Base-by-base conservation (phyloP, 1,140 invertebrate species). In the Cardiocondyla obscurior region DNA sequence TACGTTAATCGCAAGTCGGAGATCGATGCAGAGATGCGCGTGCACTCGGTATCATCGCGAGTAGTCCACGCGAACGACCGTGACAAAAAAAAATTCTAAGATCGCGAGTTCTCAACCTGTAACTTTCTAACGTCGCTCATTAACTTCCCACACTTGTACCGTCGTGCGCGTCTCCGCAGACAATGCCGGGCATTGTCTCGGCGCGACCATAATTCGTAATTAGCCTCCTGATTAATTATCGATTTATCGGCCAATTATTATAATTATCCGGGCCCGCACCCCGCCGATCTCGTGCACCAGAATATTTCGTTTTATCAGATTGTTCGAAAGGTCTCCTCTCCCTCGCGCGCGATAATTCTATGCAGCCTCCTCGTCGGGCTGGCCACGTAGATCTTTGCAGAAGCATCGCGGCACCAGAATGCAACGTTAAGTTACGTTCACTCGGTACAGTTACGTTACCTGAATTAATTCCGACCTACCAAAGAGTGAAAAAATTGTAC, bases 171-270 rank as follows among this genome's bases (percentile, higher is more conserved):
- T 81, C 58, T 44, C n/a, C 25, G 14, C 39, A 51, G 87, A 88
- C 86, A 88, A 88, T 88, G 55, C 89, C 83, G 28, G 85, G 88
- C 87, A 93, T 93, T 93, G 93, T 93, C 88, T 90, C 83, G 79
- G 57, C 73, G 60, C 69, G 76, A 67, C 84, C 88, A 90, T 93
- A 93, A 93, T 93, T 93, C 90, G 91, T 89, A 93, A 93, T 93
- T 93, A 93, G 89, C 85, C 89, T 91, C 76, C 91, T 92, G 90
- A 93, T 93, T 93, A 93, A 93, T 93, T 92, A 93, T 91, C 92
- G 91, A 93, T 93, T 92, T 92, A 93, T 93, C 90, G 88, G 81
- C 88, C 91, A 92, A 93, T 93, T 92, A 93, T 92, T 88, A 88
- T 92, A 92, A 91, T 91, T 91, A 90, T 88, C 72, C 28, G 14